Evolutionary conservation across 2,888 invertebrate genomes (phyloP), one percentile per base, ranked within the genome.

Genomic region (Hemaris fuciformis): DNA sequence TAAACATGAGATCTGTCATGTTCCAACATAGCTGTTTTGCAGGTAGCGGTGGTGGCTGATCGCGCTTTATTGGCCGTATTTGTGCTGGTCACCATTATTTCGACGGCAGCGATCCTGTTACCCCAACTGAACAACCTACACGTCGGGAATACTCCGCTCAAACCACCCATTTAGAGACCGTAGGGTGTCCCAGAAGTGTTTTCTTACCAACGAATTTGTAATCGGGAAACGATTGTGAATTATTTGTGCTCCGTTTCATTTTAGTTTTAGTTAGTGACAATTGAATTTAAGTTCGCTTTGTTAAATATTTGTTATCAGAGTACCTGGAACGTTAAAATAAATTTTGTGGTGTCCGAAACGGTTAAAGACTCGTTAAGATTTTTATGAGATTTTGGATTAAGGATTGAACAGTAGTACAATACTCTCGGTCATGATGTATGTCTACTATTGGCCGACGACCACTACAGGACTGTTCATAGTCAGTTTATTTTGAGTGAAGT

Each of bases 41-140:
- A 91, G 90, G 94, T 96, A 64, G 97, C 98, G 0, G 94, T 97
- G 60, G 97, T 98, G 13, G 94, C 97, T 64, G 98, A 98, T 83
- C 93, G 96, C 42, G 94, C 96, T 3, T 92, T 97, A 0, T 93
- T 97, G 15, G 95, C 95, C 63, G 94, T 96, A 22, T 97, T 97
- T 84, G 94, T 96, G 64, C 88, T 96, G 65, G 95, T 96, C 61
- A 97, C 97, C 7, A 93, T 95, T 57, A 94, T 96, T 68, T 95
- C 96, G n/a, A 96, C 97, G 0, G 95, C 96, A 1, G 95, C 96
- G 67, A 97, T 97, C 71, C 91, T 97, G 59, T 72, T 95, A 91
- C 88, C 95, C 87, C 79, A 95, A 93, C 72, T 96, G 91, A 71
- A 94, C 89, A 83, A 93, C 81, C 75, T 92, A 22, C 87, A 92